phyloP scores from a whole-genome alignment of 2,113 vertebrate genomes.

The Butastur rufipennis region DNA sequence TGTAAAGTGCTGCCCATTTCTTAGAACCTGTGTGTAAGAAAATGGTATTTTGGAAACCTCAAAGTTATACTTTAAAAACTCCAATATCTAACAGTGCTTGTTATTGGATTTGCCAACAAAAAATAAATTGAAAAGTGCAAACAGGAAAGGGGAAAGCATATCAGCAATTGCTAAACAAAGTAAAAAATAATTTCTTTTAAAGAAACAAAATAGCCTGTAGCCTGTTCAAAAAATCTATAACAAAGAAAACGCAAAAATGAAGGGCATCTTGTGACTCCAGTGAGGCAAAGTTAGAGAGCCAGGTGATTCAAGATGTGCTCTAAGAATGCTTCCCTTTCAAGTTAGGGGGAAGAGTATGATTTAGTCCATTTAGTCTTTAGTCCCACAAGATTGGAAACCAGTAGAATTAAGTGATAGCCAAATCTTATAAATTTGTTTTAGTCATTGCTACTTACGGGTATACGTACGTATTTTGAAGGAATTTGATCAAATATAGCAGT shows the following conservation, averaged over 20 bases:
- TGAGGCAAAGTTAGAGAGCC: background rate
- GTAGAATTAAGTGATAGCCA: background rate
- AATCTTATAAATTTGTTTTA: background rate
- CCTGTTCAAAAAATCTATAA: background rate
- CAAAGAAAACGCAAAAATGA: background rate
- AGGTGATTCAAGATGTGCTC: background rate
- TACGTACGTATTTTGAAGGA: background rate
- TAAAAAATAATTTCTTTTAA: background rate
- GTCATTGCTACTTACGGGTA: background rate
- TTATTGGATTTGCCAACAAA: background rate
- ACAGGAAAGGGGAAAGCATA: background rate
- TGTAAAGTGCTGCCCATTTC: background rate
- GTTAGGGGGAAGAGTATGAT: background rate
- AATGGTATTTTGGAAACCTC: background rate
- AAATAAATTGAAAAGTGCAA: background rate
- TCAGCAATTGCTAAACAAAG: background rate
- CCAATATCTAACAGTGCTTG: background rate
- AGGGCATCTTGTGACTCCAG: background rate
- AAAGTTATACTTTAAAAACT: accelerated
- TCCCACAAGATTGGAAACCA: background rate
- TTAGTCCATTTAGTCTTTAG: background rate
- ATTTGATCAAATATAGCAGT: background rate
- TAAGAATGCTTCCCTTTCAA: background rate
- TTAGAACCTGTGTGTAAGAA: background rate
- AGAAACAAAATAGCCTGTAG: background rate